phyloP scores from a whole-genome alignment of 2,797 vertebrate species.

The Mormyrops boulengeri region DNA sequence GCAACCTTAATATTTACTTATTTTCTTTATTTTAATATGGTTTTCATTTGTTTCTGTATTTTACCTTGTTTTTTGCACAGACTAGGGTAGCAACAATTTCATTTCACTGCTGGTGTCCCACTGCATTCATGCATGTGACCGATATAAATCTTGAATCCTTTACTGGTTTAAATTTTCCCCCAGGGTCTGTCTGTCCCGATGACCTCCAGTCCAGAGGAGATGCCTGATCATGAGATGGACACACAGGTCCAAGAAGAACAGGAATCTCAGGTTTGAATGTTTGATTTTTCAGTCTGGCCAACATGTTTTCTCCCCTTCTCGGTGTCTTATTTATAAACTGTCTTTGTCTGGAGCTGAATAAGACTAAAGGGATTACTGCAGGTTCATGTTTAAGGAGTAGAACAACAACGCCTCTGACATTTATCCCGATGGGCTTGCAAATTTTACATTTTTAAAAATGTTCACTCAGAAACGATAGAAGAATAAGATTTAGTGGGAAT shows the following conservation, averaged over 20 bases:
- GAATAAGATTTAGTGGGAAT: neutral
- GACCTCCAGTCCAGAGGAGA: conserved; percentile 27
- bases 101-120: neutral
- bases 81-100: neutral
- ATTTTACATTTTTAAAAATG: neutral
- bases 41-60: neutral
- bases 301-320: neutral
- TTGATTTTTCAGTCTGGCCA: neutral
- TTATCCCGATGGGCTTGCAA: neutral
- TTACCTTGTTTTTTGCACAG: neutral
- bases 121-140: neutral
- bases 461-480: neutral
- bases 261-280: conserved; percentile 42
- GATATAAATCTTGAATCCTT: neutral
- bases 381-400: neutral
- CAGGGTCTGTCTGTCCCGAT: conserved; percentile 32
- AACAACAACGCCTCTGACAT: neutral
- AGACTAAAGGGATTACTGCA: neutral
- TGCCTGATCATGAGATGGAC: conserved; percentile 33
- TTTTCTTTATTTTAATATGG: neutral
- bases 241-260: conserved; percentile 35
- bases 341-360: neutral
- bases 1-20: neutral
- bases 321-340: neutral
- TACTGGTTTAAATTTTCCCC: conserved; percentile 27